These are phyloP conservation scores for Hoplodrina blanda DNA, from an alignment of 2,888 invertebrate species.

Conservation along the genomic window DNA sequence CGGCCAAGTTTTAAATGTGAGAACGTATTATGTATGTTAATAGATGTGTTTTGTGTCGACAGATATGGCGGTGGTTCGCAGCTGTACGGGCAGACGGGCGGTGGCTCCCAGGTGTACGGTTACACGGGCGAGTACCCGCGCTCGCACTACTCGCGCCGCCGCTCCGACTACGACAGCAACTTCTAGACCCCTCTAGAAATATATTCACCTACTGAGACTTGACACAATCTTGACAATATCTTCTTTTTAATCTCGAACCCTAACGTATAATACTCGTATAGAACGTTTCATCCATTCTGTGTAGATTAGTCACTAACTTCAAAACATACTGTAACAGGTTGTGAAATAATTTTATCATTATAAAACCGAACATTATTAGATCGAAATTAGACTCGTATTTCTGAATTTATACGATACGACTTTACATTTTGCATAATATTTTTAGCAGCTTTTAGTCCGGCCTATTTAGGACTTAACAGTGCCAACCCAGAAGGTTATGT, in stretches of 20 bases:
- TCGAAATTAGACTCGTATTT: constrained; percentile 72
- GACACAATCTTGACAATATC: constrained; percentile 86
- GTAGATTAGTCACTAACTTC: constrained; percentile 71
- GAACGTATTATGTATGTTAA: constrained; percentile 46
- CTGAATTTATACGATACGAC: constrained; percentile 77
- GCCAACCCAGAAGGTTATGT: constrained; percentile 79
- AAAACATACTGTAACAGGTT: constrained; percentile 84
- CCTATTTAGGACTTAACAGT: constrained; percentile 84
- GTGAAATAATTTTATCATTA: constrained; percentile 82
- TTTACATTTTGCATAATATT: constrained; percentile 80
- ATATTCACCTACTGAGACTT: constrained; percentile 70
- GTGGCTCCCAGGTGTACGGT: constrained; percentile 90
- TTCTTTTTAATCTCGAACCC: constrained; percentile 80
- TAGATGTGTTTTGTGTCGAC: constrained; percentile 56
- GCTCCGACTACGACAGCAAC: constrained; percentile 95
- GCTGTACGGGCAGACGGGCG: constrained; percentile 93
- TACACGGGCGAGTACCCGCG: constrained; percentile 87
- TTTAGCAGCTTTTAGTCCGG: constrained; percentile 86
- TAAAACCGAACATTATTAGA: constrained; percentile 65
- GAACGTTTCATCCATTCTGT: constrained; percentile 71
- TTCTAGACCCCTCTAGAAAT: constrained; percentile 89
- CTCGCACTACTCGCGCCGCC: constrained; percentile 91
- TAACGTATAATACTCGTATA: constrained; percentile 72
- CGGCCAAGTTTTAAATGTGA: constrained; percentile 39
- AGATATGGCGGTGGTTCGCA: constrained; percentile 91